These are phyloP conservation scores for Rhyacophila brunnea DNA, from an alignment of 1,140 invertebrate genomes.

Conservation along the genomic window DNA sequence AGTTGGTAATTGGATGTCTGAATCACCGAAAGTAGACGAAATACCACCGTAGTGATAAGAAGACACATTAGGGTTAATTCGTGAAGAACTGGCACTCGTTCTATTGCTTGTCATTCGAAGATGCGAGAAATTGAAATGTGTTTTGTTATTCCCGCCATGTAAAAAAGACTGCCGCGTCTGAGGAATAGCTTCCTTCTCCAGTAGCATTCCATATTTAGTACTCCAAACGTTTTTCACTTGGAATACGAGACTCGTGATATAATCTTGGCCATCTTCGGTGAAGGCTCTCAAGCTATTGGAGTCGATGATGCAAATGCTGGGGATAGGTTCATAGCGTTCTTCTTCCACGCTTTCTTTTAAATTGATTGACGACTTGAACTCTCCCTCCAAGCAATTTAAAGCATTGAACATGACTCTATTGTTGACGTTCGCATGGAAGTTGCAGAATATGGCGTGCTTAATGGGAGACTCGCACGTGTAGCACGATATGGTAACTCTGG, in stretches of 20 bases:
- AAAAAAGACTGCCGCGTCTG: slow-evolving; percentile 42
- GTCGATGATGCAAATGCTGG: slow-evolving; percentile 74
- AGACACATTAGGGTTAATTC: slow-evolving; percentile 13
- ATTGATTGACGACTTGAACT: slow-evolving; percentile 49
- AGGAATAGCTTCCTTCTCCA: slow-evolving; percentile 66
- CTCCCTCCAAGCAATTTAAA: slow-evolving; percentile 48
- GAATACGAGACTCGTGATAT: slow-evolving; percentile 79
- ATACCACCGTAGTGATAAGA: slow-evolving; percentile 13
- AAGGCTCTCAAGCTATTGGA: slow-evolving; percentile 76
- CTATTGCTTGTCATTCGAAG: slow-evolving; percentile 6
- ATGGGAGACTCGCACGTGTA: slow-evolving; percentile 81
- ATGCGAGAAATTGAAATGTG: slow-evolving; percentile 12
- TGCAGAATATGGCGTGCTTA: slow-evolving; percentile 79
- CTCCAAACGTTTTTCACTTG: slow-evolving; percentile 76
- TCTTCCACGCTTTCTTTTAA: slow-evolving; percentile 50
- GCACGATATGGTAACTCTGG: slow-evolving; percentile 61
- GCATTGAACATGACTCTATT: slow-evolving; percentile 55
- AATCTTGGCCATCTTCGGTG: slow-evolving; percentile 78
- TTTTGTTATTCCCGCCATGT: slow-evolving; percentile 25
- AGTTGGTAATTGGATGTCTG: slow-evolving; percentile 57
- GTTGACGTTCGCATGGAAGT: slow-evolving; percentile 62
- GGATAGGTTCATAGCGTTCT: slow-evolving; percentile 44
- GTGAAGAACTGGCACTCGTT: slow-evolving; percentile 15
- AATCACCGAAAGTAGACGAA: slow-evolving; percentile 33
- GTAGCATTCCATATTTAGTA: slow-evolving; percentile 73